Evolutionary conservation across 2,797 vertebrate genomes (phyloP).

Genomic region (Chiloscyllium punctatum): DNA sequence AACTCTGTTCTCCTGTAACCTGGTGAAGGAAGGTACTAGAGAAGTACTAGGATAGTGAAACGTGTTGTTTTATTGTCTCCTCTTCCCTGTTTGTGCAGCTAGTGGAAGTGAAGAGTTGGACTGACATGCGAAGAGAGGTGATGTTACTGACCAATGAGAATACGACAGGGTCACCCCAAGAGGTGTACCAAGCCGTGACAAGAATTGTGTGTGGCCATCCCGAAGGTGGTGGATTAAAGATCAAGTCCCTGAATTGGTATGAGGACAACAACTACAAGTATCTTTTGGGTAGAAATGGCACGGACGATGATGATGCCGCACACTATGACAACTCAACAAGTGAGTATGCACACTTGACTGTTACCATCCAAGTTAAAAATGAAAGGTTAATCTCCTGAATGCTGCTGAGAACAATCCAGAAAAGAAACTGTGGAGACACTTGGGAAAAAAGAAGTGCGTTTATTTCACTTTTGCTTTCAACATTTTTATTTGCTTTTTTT

Average conservation of each 20-base stretch:
- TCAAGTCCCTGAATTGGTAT: conserved; percentile 96
- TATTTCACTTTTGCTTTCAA: background rate
- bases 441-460: background rate
- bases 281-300: conserved; percentile 77
- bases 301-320: conserved; percentile 65
- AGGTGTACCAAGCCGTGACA: conserved; percentile 85
- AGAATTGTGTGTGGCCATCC: conserved; percentile 90
- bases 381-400: background rate
- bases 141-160: conserved; percentile 72
- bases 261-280: conserved; percentile 97
- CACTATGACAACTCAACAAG: conserved; percentile 89
- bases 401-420: background rate
- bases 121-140: conserved; percentile 85
- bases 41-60: background rate
- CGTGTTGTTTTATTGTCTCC: background rate
- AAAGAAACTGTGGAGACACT: background rate
- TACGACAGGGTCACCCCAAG: conserved; percentile 68
- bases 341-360: conserved; percentile 55
- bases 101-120: conserved; percentile 82
- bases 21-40: background rate
- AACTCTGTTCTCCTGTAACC: background rate
- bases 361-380: background rate
- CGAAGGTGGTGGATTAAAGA: conserved; percentile 87
- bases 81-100: conserved; percentile 54
- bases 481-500: background rate